A percentile compares a stretch with the other conserved stretches of the same genome.
These are phyloP conservation scores for Atrina japonica DNA, from an alignment of 2,888 invertebrate species.

Conservation along the genomic window DNA sequence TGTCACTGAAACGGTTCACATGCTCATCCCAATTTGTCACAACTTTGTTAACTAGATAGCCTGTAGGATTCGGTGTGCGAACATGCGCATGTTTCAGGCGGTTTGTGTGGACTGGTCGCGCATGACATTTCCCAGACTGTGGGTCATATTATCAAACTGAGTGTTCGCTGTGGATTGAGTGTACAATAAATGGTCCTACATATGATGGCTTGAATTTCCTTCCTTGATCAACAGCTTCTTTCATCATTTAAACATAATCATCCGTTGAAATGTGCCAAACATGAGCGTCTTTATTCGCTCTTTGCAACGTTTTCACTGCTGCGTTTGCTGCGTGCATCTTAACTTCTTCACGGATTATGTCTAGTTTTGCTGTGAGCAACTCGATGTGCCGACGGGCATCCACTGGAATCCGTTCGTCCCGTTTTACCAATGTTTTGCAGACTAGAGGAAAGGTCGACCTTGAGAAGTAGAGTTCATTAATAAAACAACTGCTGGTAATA, in stretches of 20 bases:
- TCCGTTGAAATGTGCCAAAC: too few relatives aligned
- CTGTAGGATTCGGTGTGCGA: conserved; percentile 4
- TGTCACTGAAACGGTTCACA: not conserved
- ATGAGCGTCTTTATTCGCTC: not conserved
- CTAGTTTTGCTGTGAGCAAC: not conserved
- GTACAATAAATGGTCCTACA: too few relatives aligned
- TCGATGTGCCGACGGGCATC: not conserved
- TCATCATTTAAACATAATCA: too few relatives aligned
- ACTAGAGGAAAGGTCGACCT: too few relatives aligned
- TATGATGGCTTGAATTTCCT: too few relatives aligned
- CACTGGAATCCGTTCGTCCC: not conserved
- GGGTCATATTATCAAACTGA: too few relatives aligned
- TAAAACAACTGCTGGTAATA: conserved; percentile 1
- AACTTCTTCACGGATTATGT: not conserved
- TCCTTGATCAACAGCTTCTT: too few relatives aligned
- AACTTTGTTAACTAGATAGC: conserved; percentile 2
- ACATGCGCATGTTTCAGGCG: not conserved
- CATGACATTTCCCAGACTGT: too few relatives aligned
- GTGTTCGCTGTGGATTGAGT: too few relatives aligned
- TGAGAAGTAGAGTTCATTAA: too few relatives aligned
- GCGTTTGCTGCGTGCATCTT: not conserved
- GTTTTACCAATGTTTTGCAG: too few relatives aligned
- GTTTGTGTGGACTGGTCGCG: not conserved
- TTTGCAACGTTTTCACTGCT: conserved; percentile 1
- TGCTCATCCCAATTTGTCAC: not conserved